Evolutionary conservation across 2,113 vertebrate species (phyloP), one percentile per base, ranked within the genome.

Genomic region (Dendropsophus ebraccatus): DNA sequence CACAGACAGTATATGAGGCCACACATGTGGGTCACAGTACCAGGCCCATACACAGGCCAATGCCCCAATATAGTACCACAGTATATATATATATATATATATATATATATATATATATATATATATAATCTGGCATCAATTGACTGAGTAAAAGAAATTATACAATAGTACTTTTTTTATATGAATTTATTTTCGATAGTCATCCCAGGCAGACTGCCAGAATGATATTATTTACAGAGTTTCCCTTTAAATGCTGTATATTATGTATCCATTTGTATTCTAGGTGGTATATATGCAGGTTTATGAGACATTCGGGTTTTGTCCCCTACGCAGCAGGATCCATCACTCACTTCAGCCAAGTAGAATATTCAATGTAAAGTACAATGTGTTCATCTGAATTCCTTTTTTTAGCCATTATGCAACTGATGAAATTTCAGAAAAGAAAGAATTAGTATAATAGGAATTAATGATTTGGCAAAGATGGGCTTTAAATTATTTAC

Each of bases 251-350:
- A 28, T 83, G 16, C 32, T 60, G 50, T 4, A 65, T 58, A 83
- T 58, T 30, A 19, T 74, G 32, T 25, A 41, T 41, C 41, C 8
- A 41, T 84, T 84, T 58, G 49, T 84, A 60, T 75, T 75, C 35
- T 28, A 32, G 49, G 37, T 11, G 54, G 9, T 11, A 13, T 32
- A 37, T 37, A 72, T 37, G 49, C 45, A 52, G 67, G 54, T 72
- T 82, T 56, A 54, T 69, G 19, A 56, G 50, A 11, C 25, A 65
- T 70, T 70, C 47, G 30, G 19, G 37, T 23, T 69, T 30, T 41
- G 81, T 35, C 49, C 54, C 11, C 47, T n/a, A 19, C n/a, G 47
- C 81, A 50, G n/a, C 65, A 25, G 62, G 21, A 45, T 67, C 25
- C 25, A 19, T 2, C 16, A 25, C 80, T 16, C 6, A 7, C 9